Base-by-base conservation (phyloP, 2,113 vertebrate species). In the Leucopsar rothschildi region DNA sequence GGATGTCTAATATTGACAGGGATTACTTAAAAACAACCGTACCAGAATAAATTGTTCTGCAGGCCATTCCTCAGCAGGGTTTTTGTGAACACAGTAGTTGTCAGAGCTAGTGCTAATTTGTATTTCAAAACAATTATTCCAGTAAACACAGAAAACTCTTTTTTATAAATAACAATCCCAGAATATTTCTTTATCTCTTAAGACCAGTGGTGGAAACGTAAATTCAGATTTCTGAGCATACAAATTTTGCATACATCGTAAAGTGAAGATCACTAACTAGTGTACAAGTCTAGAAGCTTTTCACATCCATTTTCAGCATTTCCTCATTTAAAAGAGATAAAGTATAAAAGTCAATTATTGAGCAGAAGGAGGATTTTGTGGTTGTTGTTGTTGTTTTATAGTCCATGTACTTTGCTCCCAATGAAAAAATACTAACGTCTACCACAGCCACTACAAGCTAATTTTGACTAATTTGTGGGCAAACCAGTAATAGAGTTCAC, bases 21-120 rank as follows among this genome's bases (percentile, higher is more conserved):
- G 56, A 92, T 86, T 96, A 93, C 71, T 95, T 90, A 83, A 90
- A 83, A 93, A 83, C 90, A 93, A 97, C 75, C 56, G 64, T 70
- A 93, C 56, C 60, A 90, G 76, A 88, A 95, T 31, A 93, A 94
- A 88, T 52, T 75, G 52, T 93, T 93, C 85, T 86, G 82, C 85
- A 92, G 79, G 64, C 90, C 92, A 93, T 35, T 93, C 82, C 93
- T 93, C 92, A 95, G 82, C 68, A 93, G 90, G 79, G 52, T 86
- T 86, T 93, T 93, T 22, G 1, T 27, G 86, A 94, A 94, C 86
- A 86, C 80, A 83, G 75, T 6, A 84, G 50, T 44, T 60, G 66
- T 73, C 85, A 92, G 55, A 95, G 82, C 21, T 88, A 95, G 85
- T 59, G 64, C 55, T 90, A 83, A 88, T 90, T 86, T 88, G 24